Base-by-base conservation (phyloP, 2,888 invertebrate species). In the Lymantria dispar region DNA sequence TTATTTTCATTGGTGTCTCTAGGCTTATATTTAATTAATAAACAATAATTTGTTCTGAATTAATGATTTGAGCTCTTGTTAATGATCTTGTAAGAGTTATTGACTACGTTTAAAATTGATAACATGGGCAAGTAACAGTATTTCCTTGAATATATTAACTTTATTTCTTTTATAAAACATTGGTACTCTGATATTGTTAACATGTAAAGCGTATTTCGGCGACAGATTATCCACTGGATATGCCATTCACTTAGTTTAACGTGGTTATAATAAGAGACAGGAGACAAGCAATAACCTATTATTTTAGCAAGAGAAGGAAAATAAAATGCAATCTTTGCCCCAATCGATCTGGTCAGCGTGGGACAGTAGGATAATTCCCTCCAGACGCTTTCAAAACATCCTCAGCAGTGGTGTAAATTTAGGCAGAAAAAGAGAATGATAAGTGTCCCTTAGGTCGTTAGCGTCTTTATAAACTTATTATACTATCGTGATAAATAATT, bases 1-100 rank as follows among this genome's bases (percentile, higher is more conserved):
- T 69, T 73, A 70, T 72, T 47, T 58, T 48, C 42, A 36, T 42
- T 42, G 37, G 47, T 40, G 45, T 54, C 46, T 52, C 40, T 54
- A 61, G 47, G 55, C 54, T 55, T 64, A 56, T 56, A 53, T 58
- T 59, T 52, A 54, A 57, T 62, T 48, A 56, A 62, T 57, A 50
- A 54, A 52, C 56, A 56, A 54, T 47, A 53, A 52, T 31, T 36
- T 46, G 47, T 42, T 46, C 37, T 42, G 13, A 36, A 47, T 56
- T 47, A 40, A 52, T 30, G 36, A 45, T 40, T 39, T 8, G 30
- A 13, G 11, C 30, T 8, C n/a, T 43, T 56, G 48, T 48, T 51
- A 47, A 54, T 45, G 47, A 45, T 47, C 10, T 54, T 48, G 45
- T 45, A 50, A 38, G 41, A 53, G 39, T 50, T 47, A 53, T 10